Evolutionary conservation across 1,140 invertebrate species (phyloP), one percentile per base, ranked within the genome.

Genomic region (Aphelinus atriplicis): DNA sequence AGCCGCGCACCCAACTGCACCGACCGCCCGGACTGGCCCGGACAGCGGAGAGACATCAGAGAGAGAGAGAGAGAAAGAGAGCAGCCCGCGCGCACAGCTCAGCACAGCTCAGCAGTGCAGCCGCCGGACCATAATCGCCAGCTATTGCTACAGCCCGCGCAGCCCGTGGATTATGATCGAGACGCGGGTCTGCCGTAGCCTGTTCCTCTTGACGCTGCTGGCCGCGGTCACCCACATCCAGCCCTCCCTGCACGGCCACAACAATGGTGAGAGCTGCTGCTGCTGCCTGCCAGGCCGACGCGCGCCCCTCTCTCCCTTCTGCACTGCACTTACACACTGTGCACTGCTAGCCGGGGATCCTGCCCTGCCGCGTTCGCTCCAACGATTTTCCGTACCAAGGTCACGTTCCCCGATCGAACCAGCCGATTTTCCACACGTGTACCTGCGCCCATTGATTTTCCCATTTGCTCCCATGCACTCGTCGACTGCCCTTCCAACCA

Each of bases 181-280:
- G 78, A 78, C 77, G 78, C 85, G 82, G 78, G 79, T 87, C 82
- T 84, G 83, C 77, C 81, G 80, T 77, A 86, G 78, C 79, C 80
- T 88, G 77, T 80, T 87, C 82, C 76, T 88, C 74, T 83, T 86
- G 78, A 84, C 81, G 71, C 80, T 87, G 79, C 75, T 88, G 60
- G 82, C 85, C 77, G 78, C 81, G 51, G 82, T 84, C 57, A 82
- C 82, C 57, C 84, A 84, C 80, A 87, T 85, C 75, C 83, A 84
- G 74, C 82, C 86, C 73, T 84, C 86, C 78, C 81, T 86, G 73
- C 86, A 87, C 79, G 85, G 84, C 75, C 85, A 88, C 66, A 88
- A 88, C 80, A 87, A 87, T 85, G 86, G 87, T 88, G 81, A 83
- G 81, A 53, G 42, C 7, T n/a, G 26, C 45, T 53, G 3, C 48